phyloP scores from a whole-genome alignment of 2,113 vertebrate species.

The Struthidea cinerea region DNA sequence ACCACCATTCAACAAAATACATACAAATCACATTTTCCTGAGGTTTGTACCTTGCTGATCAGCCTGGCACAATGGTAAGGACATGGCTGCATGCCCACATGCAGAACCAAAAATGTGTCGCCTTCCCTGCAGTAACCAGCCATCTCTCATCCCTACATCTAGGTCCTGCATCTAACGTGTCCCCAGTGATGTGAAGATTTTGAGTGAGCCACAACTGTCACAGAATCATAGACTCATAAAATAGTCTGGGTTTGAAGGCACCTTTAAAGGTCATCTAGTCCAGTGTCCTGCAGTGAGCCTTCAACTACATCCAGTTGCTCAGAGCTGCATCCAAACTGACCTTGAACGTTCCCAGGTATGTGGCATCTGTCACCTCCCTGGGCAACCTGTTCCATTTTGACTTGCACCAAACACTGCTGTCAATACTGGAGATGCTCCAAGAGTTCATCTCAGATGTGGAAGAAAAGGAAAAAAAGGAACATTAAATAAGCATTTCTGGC shows the following conservation, averaged over 20 bases:
- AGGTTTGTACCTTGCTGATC: neutral
- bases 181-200: neutral
- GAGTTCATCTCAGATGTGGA: neutral
- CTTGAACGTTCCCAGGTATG: neutral
- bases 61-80: neutral
- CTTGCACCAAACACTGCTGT: neutral
- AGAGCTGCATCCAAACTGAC: neutral
- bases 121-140: neutral
- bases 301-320: neutral
- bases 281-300: neutral
- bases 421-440: neutral
- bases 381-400: neutral
- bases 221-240: neutral
- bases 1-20: neutral
- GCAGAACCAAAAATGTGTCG: neutral
- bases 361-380: neutral
- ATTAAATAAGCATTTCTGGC: neutral
- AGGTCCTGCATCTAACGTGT: rapidly evolving
- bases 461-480: neutral
- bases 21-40: neutral
- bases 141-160: neutral
- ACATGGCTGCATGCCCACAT: neutral
- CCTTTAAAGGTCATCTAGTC: neutral
- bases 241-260: neutral
- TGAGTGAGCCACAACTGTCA: neutral